Evolutionary conservation across 2,888 invertebrate genomes (phyloP).

Genomic region (Thecocarcelia acutangulata): DNA sequence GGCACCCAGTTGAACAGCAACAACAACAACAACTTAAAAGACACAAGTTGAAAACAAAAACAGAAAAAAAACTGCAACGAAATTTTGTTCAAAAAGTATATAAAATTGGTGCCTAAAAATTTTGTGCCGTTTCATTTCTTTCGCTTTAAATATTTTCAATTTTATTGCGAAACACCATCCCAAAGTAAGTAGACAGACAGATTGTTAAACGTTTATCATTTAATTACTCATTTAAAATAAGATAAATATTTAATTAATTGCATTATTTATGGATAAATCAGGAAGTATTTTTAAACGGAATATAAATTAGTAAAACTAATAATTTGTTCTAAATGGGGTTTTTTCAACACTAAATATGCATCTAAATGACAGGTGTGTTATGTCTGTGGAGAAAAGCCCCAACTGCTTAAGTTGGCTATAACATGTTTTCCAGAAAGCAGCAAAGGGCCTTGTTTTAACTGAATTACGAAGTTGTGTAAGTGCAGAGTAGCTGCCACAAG

Average conservation of each 20-base stretch:
- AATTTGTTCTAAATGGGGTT: background rate
- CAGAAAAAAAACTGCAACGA: background rate
- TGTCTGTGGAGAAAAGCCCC: too few relatives aligned
- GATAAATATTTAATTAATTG: conserved; percentile 5
- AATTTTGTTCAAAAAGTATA: background rate
- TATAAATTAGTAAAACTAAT: conserved; percentile 28
- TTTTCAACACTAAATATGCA: too few relatives aligned
- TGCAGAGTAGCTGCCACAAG: too few relatives aligned
- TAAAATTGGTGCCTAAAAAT: conserved; percentile 12
- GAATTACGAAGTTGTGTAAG: too few relatives aligned
- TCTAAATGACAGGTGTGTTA: too few relatives aligned
- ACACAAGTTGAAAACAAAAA: conserved; percentile 7
- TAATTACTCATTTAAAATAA: background rate
- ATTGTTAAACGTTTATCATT: conserved; percentile 4
- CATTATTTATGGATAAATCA: conserved; percentile 13
- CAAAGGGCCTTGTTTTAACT: too few relatives aligned
- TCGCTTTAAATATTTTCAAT: background rate
- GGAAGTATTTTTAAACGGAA: conserved; percentile 37
- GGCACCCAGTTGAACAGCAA: conserved; percentile 24
- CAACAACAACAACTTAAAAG: conserved; percentile 19
- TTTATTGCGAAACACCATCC: conserved; percentile 1
- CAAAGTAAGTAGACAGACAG: conserved; percentile 43
- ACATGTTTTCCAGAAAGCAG: too few relatives aligned
- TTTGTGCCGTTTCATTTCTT: background rate
- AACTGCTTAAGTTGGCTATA: too few relatives aligned